Conservation (phyloP, 2,797 vertebrate genomes). For the Anguilla marmorata region DNA sequence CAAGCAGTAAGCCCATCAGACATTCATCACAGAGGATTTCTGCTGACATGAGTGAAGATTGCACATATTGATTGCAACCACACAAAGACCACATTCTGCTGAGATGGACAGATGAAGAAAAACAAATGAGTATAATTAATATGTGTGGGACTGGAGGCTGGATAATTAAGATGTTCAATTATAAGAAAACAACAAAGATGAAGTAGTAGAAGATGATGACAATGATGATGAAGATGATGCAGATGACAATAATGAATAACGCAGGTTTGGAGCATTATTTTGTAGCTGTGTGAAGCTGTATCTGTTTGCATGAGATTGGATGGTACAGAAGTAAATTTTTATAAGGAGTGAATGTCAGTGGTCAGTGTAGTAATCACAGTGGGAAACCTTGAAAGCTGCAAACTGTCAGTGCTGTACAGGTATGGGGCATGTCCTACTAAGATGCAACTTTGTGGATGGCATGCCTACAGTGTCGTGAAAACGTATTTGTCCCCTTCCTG, state of each 20-base stretch:
- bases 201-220: neutral
- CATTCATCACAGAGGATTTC: neutral
- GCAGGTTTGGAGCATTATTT: neutral
- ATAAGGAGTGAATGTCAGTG: neutral
- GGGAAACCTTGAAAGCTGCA: neutral
- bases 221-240: neutral
- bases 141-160: neutral
- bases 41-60: neutral
- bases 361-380: neutral
- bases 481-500: no score
- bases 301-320: neutral
- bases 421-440: no score
- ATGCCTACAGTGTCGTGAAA: neutral
- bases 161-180: neutral
- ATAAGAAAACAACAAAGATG: neutral
- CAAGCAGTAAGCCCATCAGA: neutral
- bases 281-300: neutral
- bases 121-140: neutral
- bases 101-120: neutral
- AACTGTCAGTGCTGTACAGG: no score
- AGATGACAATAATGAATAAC: neutral
- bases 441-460: neutral
- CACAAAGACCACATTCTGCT: slow-evolving; percentile 5
- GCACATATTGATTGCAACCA: slow-evolving; percentile 1
- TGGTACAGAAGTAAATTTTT: neutral